Conservation (phyloP, 2,888 invertebrate genomes). For the Balanococcus diminutus region DNA sequence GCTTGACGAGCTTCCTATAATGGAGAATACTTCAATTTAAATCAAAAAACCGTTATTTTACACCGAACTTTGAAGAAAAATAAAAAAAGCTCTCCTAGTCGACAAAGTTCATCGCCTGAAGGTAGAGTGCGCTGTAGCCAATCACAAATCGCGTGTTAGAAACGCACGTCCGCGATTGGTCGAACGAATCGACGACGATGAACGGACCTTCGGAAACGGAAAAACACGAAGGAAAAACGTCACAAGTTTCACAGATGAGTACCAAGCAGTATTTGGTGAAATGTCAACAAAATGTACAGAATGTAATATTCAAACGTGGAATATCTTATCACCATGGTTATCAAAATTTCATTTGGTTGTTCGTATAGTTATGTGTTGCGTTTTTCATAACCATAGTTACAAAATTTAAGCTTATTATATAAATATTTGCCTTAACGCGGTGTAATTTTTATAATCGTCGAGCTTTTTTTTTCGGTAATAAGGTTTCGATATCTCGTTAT, state of each 20-base stretch:
- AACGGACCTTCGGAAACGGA: neutral
- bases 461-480: neutral
- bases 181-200: neutral
- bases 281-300: conserved; percentile 20
- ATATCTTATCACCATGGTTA: conserved; percentile 54
- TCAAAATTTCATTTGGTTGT: conserved; percentile 50
- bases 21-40: too few relatives aligned
- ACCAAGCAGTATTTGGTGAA: neutral
- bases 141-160: neutral
- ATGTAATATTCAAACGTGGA: conserved; percentile 49
- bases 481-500: neutral
- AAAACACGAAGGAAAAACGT: neutral
- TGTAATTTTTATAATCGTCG: conserved; percentile 30
- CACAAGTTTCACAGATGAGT: conserved; percentile 23
- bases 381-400: conserved; percentile 53
- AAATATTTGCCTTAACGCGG: conserved; percentile 40
- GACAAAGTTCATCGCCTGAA: neutral
- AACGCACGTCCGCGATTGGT: neutral
- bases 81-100: neutral
- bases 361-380: conserved; percentile 50
- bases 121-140: neutral
- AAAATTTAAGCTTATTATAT: conserved; percentile 53
- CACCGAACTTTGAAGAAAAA: too few relatives aligned
- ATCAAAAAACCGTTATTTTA: neutral
- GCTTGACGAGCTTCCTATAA: too few relatives aligned